Evolutionary conservation across 2,888 invertebrate genomes (phyloP), one percentile per base, ranked within the genome.

Genomic region (Frankliniella fusca): DNA sequence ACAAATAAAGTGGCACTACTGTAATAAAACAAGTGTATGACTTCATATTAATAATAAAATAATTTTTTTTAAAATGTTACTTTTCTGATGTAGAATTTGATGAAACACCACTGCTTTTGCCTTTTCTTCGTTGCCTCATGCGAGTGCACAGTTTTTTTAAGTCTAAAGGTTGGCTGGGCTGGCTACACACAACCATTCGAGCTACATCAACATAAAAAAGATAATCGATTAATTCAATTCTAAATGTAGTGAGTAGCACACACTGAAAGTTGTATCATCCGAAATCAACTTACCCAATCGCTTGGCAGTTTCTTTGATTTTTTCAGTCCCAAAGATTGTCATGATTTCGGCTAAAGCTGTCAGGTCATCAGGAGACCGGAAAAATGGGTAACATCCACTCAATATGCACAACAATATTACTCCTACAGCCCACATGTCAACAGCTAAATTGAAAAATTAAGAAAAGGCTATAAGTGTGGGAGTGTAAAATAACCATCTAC

Each of bases 401-500:
- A 97, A 90, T 84, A 95, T 90, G 81, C 93, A 93, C 9, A 95
- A 89, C 86, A 97, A 91, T 85, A 97, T 95, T 81, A 97, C 93
- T 83, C 97, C 97, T 80, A 92, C 92, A 81, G 97, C 95, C 97
- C 97, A 97, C 86, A 95, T 90, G 89, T 97, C 97, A 85, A 97
- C 94, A 84, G 94, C 94, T 91, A 89, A 87, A 84, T 28, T 54
- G 48, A 82, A 81, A 81, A 28, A 38, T 54, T 48, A 81, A 61
- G 80, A 28, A 80, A n/a, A 50, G 20, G 23, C 81, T 50, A 61
- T 10, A 8, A 10, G 18, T n/a, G 1, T 81, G 38, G 18, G 80
- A 1, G 15, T 15, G 38, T 3, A 80, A 80, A 18, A 81, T 27
- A 18, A 9, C 20, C 12, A 49, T 12, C 50, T 28, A 20, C 20